Evolutionary conservation across 2,113 vertebrate species (phyloP).

Genomic region (Panthera tigris): DNA sequence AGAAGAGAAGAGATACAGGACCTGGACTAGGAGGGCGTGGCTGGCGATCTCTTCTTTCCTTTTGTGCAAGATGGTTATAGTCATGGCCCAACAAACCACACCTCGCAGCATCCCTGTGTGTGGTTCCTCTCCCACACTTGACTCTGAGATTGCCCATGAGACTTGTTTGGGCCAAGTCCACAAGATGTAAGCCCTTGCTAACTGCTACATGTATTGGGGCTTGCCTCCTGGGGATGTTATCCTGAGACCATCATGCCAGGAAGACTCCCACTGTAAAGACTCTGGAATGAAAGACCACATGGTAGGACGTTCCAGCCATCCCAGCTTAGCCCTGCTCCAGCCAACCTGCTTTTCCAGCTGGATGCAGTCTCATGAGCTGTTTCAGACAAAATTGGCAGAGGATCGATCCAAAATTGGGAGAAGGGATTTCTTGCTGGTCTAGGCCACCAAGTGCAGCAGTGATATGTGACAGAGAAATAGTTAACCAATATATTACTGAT

Average conservation of each 20-base stretch:
- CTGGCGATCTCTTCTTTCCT: not conserved
- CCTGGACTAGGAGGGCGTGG: not conserved
- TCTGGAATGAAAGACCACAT: not conserved
- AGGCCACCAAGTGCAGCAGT: not conserved
- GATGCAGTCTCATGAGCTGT: not conserved
- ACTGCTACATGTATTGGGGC: not conserved
- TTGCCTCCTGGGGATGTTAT: not conserved
- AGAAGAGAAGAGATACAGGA: not conserved
- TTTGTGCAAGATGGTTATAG: not conserved
- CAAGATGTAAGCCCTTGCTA: not conserved
- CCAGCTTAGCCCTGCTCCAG: not conserved
- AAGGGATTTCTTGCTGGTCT: not conserved
- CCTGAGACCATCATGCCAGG: not conserved
- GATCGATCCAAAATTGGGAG: not conserved
- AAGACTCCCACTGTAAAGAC: not conserved
- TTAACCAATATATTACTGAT: not conserved
- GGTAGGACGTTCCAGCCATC: not conserved
- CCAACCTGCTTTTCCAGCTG: not conserved
- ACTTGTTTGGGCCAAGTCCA: not conserved
- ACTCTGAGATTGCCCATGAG: not conserved
- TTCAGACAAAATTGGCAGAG: not conserved
- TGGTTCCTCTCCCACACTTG: not conserved
- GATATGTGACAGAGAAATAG: not conserved
- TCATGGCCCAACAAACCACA: not conserved
- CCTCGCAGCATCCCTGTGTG: not conserved